These are phyloP conservation scores for Apaloderma vittatum DNA, from an alignment of 2,113 vertebrate genomes.

Conservation along the genomic window DNA sequence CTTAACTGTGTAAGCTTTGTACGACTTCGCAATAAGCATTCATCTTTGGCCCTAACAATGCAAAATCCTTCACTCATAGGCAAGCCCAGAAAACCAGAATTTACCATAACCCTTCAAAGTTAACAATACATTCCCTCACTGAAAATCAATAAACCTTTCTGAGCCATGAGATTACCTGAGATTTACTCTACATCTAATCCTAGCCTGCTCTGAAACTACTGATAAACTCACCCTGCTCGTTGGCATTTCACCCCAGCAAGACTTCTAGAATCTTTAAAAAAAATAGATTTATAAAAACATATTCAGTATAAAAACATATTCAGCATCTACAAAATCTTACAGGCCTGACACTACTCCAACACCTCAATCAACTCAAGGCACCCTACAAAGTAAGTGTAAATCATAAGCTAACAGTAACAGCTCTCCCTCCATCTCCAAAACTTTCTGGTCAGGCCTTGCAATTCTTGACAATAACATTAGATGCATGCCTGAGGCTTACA, in stretches of 20 bases:
- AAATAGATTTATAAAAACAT: neutral
- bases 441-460: neutral
- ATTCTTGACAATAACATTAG: too few relatives aligned
- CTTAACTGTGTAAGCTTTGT: neutral
- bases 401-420: neutral
- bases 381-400: neutral
- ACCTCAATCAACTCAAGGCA: neutral
- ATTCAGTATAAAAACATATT: neutral
- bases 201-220: neutral
- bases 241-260: neutral
- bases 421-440: neutral
- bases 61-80: neutral
- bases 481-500: neutral
- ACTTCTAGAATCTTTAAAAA: neutral
- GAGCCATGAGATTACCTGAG: slow-evolving; percentile 38
- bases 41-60: neutral
- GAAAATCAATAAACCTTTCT: slow-evolving; percentile 33
- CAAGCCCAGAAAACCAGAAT: neutral
- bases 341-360: neutral
- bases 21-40: neutral
- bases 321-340: neutral
- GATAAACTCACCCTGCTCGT: neutral
- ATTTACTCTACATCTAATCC: slow-evolving; percentile 44
- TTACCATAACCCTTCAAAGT: slow-evolving; percentile 8
- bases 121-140: neutral